These are phyloP conservation scores for Erythrolamprus reginae DNA, from an alignment of 2,113 vertebrate genomes.

Conservation along the genomic window DNA sequence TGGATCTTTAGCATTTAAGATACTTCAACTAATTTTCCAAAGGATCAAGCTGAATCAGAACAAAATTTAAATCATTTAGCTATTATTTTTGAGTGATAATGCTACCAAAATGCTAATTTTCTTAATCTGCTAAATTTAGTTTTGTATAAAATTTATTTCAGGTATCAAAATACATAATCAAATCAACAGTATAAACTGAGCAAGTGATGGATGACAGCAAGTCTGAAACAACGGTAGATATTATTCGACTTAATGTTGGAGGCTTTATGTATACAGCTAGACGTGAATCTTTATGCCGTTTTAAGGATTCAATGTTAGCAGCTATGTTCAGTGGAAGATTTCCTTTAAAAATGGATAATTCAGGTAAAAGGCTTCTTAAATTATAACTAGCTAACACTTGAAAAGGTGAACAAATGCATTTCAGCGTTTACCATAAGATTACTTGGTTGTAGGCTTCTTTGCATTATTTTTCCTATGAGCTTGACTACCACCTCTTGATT, in stretches of 20 bases:
- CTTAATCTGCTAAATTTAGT: background rate
- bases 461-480: background rate
- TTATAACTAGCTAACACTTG: background rate
- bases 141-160: background rate
- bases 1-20: background rate
- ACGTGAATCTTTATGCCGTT: slow-evolving; percentile 57
- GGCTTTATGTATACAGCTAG: slow-evolving; percentile 65
- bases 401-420: background rate
- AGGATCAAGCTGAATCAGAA: background rate
- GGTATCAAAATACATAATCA: rapidly evolving
- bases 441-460: background rate
- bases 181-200: background rate
- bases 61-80: background rate
- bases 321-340: slow-evolving; percentile 73
- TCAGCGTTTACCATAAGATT: background rate
- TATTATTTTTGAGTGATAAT: background rate
- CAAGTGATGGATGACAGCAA: slow-evolving; percentile 49
- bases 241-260: slow-evolving; percentile 62
- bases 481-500: background rate
- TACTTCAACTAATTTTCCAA: background rate
- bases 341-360: slow-evolving; percentile 68
- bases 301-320: slow-evolving; percentile 68
- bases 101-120: background rate
- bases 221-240: slow-evolving; percentile 39
- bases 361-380: slow-evolving; percentile 51